phyloP scores from a whole-genome alignment of 1,140 invertebrate species.

The Pomacea maculata region DNA sequence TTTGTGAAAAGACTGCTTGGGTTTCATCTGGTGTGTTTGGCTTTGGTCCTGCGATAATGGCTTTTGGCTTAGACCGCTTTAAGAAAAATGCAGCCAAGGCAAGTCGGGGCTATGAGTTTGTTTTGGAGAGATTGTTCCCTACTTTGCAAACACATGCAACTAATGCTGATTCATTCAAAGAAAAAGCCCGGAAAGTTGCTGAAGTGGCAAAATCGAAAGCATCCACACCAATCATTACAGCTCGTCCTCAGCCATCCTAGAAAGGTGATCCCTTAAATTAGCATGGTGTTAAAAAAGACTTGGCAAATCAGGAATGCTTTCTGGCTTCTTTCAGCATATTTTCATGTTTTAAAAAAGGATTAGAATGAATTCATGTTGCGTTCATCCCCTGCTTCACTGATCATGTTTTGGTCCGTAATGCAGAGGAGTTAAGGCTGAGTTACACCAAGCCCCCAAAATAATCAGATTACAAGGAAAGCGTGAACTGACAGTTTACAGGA shows the following conservation, averaged over 20 bases:
- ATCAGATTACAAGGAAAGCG: too few relatives aligned
- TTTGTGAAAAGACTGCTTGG: slow-evolving; percentile 82
- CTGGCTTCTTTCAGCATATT: too few relatives aligned
- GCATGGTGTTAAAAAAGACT: too few relatives aligned
- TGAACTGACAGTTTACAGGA: too few relatives aligned
- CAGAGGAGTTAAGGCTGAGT: too few relatives aligned
- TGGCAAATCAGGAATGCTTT: too few relatives aligned
- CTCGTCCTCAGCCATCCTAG: slow-evolving; percentile 17
- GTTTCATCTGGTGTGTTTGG: slow-evolving; percentile 85
- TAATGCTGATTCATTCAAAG: slow-evolving; percentile 36
- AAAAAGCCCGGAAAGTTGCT: slow-evolving; percentile 40
- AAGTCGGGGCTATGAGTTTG: slow-evolving; percentile 79
- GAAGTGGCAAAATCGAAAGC: slow-evolving; percentile 41
- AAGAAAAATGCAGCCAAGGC: slow-evolving; percentile 85
- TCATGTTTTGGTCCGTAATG: too few relatives aligned
- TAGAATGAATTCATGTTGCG: too few relatives aligned
- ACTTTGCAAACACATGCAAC: slow-evolving; percentile 18
- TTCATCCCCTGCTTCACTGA: too few relatives aligned
- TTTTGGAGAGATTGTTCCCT: slow-evolving; percentile 38
- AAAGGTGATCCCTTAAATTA: too few relatives aligned
- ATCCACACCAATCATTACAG: slow-evolving; percentile 1
- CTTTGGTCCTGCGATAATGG: slow-evolving; percentile 85
- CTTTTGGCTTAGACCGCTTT: slow-evolving; percentile 87
- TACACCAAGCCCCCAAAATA: too few relatives aligned
- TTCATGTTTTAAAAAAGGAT: too few relatives aligned